Evolutionary conservation across 2,113 vertebrate genomes (phyloP), one percentile per base, ranked within the genome.

Genomic region (Sinocyclocheilus maitianheensis): DNA sequence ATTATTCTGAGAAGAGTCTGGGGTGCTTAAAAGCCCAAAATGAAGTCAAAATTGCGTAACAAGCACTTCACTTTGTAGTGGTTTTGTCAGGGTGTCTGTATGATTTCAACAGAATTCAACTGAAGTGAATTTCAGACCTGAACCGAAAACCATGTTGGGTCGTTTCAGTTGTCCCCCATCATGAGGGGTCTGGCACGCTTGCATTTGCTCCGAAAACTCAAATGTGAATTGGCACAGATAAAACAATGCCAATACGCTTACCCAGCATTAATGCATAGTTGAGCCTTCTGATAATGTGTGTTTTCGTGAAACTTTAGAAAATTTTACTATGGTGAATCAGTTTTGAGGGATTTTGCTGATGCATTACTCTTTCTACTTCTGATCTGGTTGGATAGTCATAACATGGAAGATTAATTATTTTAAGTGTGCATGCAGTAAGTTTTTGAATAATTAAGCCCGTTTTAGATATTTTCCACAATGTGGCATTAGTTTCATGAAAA

Each of bases 81-180:
- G 63, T 26, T 65, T 67, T 67, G 63, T 67, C 63, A 14, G 26
- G 16, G 14, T 18, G 67, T 20, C 26, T 18, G 5, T 30, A 67
- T 30, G 34, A 43, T 72, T 37, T 10, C 30, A 2, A 5, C 26
- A 16, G 26, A 69, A 18, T 71, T 5, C 69, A 72, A 22, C 4
- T 85, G 46, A 77, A 63, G 37, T 13, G 11, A 9, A 43, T 43
- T 43, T 43, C 43, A 46, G 9, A 11, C 48, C 69, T 58, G 78
- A 87, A 90, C 91, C 94, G 93, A 80, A 90, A 85, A 86, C 78
- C 86, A 82, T 87, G 89, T 90, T 91, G 89, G 91, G 93, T 93
- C 93, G 93, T 94, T 90, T 94, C 94, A 95, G 94, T 94, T 96
- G 94, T 37, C 65, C 16, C 5, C 30, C 34, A 20, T 40, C 34